Evolutionary conservation across 2,797 vertebrate genomes (phyloP).

Genomic region (Microctenopoma lineatum): DNA sequence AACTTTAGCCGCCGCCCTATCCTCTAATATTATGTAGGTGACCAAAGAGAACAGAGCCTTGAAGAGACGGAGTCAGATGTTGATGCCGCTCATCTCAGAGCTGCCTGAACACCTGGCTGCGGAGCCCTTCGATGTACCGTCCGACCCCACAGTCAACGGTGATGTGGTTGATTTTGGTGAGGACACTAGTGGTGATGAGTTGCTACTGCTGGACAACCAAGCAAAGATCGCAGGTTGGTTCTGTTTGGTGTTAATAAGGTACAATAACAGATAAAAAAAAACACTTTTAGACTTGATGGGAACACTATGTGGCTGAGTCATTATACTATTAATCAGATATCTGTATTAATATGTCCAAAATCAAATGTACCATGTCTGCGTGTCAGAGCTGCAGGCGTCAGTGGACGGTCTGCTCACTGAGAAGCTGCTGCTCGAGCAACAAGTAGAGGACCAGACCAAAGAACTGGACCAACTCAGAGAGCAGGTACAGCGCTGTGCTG

Average conservation of each 20-base stretch:
- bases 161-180: conserved; percentile 20
- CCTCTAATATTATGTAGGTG: conserved; percentile 68
- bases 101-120: conserved; percentile 62
- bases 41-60: conserved; percentile 80
- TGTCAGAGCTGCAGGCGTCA: conserved; percentile 80
- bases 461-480: conserved; percentile 73
- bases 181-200: conserved; percentile 30
- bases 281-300: not conserved
- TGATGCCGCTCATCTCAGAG: conserved; percentile 66
- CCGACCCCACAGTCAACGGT: not conserved
- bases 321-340: not conserved
- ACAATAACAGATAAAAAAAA: too few species aligned
- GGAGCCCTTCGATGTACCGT: conserved; percentile 37
- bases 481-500: conserved; percentile 72
- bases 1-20: not conserved
- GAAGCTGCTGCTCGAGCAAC: conserved; percentile 77
- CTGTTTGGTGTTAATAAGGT: too few species aligned
- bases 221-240: conserved; percentile 81
- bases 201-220: conserved; percentile 64
- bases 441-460: conserved; percentile 77
- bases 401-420: conserved; percentile 81
- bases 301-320: too few species aligned
- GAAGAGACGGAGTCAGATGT: conserved; percentile 79
- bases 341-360: not conserved
- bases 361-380: not conserved